Conservation (phyloP, 2,113 vertebrate genomes). For the Peromyscus leucopus region DNA sequence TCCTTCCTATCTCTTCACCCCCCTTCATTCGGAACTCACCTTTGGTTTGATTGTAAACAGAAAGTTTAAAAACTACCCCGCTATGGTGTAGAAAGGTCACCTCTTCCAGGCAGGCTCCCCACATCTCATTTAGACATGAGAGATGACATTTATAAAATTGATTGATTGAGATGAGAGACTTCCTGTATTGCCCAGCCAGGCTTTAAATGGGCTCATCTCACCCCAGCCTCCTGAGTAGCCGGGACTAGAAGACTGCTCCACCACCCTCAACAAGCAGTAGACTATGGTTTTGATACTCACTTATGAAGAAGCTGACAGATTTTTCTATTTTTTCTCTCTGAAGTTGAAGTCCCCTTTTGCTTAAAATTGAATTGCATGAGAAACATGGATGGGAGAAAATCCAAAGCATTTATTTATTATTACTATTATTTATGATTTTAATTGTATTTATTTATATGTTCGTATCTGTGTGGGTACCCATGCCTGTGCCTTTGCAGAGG, state of each 20-base stretch:
- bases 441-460: not conserved
- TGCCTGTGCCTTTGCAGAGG: not conserved
- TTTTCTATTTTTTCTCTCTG: not conserved
- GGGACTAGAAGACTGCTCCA: not conserved
- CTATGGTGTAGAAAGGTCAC: not conserved
- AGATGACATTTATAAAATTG: not conserved
- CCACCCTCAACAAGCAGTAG: no score
- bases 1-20: not conserved
- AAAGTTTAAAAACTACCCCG: not conserved
- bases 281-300: not conserved
- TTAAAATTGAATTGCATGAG: slow-evolving; percentile 41
- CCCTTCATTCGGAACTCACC: not conserved
- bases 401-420: not conserved
- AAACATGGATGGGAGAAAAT: not conserved
- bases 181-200: not conserved
- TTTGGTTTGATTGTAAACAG: not conserved
- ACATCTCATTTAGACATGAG: not conserved
- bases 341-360: slow-evolving; percentile 8
- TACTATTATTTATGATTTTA: not conserved
- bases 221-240: not conserved
- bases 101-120: not conserved
- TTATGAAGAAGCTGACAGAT: not conserved
- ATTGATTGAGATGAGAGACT: not conserved
- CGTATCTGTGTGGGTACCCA: not conserved
- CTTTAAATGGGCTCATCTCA: not conserved